Conservation (phyloP, 2,797 vertebrate genomes). For the Echiichthys vipera region DNA sequence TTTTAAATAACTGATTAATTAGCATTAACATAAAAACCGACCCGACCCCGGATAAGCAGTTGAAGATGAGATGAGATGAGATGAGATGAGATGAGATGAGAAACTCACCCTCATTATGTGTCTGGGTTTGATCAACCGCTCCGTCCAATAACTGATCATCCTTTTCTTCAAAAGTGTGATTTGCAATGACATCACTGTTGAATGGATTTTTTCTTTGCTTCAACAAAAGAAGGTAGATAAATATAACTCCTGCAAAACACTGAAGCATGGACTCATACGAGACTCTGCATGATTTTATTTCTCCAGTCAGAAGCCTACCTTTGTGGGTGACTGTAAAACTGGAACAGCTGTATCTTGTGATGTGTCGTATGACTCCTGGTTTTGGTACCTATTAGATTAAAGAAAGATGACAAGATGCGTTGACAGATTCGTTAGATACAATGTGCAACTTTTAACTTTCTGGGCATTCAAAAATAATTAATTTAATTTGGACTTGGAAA, state of each 20-base stretch:
- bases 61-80: background rate
- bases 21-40: too few species aligned
- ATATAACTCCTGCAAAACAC: background rate
- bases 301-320: slow-evolving; percentile 75
- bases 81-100: background rate
- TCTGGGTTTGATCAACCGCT: slow-evolving; percentile 53
- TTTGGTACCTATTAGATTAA: slow-evolving; percentile 48
- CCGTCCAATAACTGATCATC: slow-evolving; percentile 47
- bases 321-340: slow-evolving; percentile 70
- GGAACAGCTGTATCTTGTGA: slow-evolving; percentile 55
- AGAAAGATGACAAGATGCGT: background rate
- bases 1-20: too few species aligned
- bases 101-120: slow-evolving; percentile 63
- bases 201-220: slow-evolving; percentile 92
- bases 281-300: too few species aligned
- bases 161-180: slow-evolving; percentile 47
- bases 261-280: background rate
- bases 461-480: background rate
- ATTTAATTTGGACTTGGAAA: background rate
- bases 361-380: slow-evolving; percentile 33
- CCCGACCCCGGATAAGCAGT: too few species aligned
- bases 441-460: background rate
- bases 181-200: slow-evolving; percentile 72
- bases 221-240: slow-evolving; percentile 46
- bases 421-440: background rate